phyloP scores from a whole-genome alignment of 2,888 invertebrate species.

The Cinara cedri region DNA sequence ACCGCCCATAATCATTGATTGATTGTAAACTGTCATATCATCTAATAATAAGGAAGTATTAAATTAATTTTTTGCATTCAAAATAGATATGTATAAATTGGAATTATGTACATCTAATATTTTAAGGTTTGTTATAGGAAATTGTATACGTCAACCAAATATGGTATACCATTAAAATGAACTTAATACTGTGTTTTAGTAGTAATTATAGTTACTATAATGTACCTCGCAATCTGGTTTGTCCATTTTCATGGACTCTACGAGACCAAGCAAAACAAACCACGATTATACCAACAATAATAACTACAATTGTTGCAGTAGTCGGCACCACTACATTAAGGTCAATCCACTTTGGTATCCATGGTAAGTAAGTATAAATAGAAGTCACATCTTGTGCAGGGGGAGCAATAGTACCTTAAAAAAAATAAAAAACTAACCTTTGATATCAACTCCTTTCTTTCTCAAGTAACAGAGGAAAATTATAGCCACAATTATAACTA shows the following conservation, averaged over 20 bases:
- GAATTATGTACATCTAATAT: background rate
- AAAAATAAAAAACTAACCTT: conserved; percentile 72
- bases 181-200: background rate
- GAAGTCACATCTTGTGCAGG: conserved; percentile 66
- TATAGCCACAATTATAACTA: conserved; percentile 91
- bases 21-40: conserved; percentile 85
- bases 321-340: conserved; percentile 90
- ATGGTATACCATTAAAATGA: background rate
- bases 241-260: conserved; percentile 72
- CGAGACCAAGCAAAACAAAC: conserved; percentile 87
- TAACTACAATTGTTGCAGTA: conserved; percentile 86
- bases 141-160: background rate
- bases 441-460: conserved; percentile 81
- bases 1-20: conserved; percentile 74
- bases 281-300: conserved; percentile 87
- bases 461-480: conserved; percentile 90
- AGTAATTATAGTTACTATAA: conserved; percentile 6
- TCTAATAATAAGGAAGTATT: conserved; percentile 66
- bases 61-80: background rate
- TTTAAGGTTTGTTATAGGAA: background rate
- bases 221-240: conserved; percentile 77
- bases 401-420: conserved; percentile 81
- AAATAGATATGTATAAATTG: background rate
- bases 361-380: conserved; percentile 69
- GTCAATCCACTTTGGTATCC: conserved; percentile 87